Evolutionary conservation across 1,140 invertebrate species (phyloP).

Genomic region (Lerema accius): DNA sequence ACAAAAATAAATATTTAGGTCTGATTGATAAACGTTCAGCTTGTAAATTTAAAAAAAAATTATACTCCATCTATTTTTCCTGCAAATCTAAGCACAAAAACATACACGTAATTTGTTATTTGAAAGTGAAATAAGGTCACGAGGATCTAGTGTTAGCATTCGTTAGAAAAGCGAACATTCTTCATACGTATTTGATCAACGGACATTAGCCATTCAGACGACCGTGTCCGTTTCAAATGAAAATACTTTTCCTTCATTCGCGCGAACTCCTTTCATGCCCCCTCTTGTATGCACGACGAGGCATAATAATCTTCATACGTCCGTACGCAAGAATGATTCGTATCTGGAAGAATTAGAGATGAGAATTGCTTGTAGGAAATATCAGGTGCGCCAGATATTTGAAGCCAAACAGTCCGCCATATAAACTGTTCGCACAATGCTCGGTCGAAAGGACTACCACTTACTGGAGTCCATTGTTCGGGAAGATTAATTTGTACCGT

Average conservation of each 20-base stretch:
- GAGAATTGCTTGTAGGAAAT: not conserved
- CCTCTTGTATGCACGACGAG: slow-evolving; percentile 20
- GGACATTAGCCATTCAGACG: slow-evolving; percentile 24
- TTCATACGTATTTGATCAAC: slow-evolving; percentile 27
- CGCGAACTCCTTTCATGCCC: slow-evolving; percentile 26
- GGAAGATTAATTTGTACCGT: slow-evolving; percentile 25
- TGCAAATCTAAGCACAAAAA: not conserved
- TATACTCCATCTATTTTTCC: not conserved
- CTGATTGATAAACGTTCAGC: too few species aligned
- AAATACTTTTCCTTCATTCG: slow-evolving; percentile 26
- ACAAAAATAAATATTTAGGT: too few species aligned
- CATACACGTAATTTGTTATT: not conserved
- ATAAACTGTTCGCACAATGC: slow-evolving; percentile 22
- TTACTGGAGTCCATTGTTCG: slow-evolving; percentile 16
- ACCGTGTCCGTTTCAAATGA: slow-evolving; percentile 31
- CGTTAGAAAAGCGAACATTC: slow-evolving; percentile 1
- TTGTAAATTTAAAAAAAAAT: too few species aligned
- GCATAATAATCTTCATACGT: slow-evolving; percentile 18
- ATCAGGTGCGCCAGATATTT: slow-evolving; percentile 25
- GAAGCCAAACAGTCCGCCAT: slow-evolving; percentile 28
- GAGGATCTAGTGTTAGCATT: not conserved
- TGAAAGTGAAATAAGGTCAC: not conserved
- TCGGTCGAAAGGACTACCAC: slow-evolving; percentile 19
- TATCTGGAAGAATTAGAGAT: not conserved
- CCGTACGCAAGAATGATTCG: not conserved